A percentile compares a stretch with the other conserved stretches of the same genome.
Evolutionary conservation across 2,888 invertebrate species (phyloP).

Genomic region (Phania funesta): DNA sequence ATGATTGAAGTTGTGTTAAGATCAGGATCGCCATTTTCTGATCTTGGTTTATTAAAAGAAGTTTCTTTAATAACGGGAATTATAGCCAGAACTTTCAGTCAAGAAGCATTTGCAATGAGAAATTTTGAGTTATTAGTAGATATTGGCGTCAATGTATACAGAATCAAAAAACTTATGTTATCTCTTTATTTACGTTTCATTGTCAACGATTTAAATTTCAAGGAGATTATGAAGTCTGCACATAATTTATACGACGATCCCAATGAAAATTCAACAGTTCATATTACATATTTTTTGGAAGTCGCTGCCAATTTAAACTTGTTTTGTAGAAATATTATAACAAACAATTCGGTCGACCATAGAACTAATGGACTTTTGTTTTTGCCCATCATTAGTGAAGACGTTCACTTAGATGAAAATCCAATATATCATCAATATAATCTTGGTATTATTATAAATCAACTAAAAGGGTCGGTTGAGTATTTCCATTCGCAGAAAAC

Average conservation of each 20-base stretch:
- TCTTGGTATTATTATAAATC: slow-evolving; percentile 82
- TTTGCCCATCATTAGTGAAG: slow-evolving; percentile 81
- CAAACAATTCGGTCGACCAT: slow-evolving; percentile 82
- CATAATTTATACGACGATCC: slow-evolving; percentile 69
- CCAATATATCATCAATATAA: slow-evolving; percentile 79
- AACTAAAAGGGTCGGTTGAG: slow-evolving; percentile 82
- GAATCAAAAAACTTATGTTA: slow-evolving; percentile 88
- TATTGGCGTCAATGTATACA: slow-evolving; percentile 83
- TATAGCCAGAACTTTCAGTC: slow-evolving; percentile 85
- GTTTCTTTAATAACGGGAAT: slow-evolving; percentile 89
- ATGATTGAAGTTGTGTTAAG: slow-evolving; percentile 89
- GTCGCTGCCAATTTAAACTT: slow-evolving; percentile 87
- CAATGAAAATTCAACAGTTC: slow-evolving; percentile 77
- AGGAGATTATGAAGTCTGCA: slow-evolving; percentile 75
- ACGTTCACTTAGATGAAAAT: slow-evolving; percentile 70
- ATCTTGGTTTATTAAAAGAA: slow-evolving; percentile 86
- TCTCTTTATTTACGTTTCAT: slow-evolving; percentile 87
- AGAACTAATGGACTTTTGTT: slow-evolving; percentile 82
- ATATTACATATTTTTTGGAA: slow-evolving; percentile 82
- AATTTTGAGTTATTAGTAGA: slow-evolving; percentile 80
- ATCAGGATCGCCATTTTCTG: slow-evolving; percentile 85
- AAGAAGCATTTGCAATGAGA: slow-evolving; percentile 72
- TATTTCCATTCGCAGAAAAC: slow-evolving; percentile 82
- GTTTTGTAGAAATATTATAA: slow-evolving; percentile 86
- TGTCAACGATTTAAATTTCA: slow-evolving; percentile 79